phyloP scores from a whole-genome alignment of 2,888 invertebrate species.

The Drosophila koepferae region DNA sequence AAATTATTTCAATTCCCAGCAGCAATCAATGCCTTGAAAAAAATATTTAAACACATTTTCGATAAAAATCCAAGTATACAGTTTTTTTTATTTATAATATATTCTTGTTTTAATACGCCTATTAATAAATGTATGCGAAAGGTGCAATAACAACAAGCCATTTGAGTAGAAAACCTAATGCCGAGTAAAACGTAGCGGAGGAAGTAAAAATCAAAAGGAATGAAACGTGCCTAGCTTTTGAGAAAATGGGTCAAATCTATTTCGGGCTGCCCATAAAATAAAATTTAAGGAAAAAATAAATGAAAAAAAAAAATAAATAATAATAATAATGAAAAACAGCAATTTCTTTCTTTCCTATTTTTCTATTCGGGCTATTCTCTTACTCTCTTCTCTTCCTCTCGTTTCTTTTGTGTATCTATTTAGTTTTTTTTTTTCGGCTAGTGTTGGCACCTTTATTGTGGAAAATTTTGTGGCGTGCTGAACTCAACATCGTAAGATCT shows the following conservation, averaged over 20 bases:
- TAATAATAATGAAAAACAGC: constrained; percentile 55
- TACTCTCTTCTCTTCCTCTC: not conserved
- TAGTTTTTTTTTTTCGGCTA: constrained; percentile 30
- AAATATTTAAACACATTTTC: not conserved
- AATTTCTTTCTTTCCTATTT: constrained; percentile 48
- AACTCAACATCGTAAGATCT: constrained; percentile 37
- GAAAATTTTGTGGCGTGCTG: constrained; percentile 66
- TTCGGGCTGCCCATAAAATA: constrained; percentile 53
- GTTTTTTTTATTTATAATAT: constrained; percentile 35
- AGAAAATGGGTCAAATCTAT: constrained; percentile 77
- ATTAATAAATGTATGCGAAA: constrained; percentile 47
- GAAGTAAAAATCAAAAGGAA: constrained; percentile 37
- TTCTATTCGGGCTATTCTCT: constrained; percentile 10
- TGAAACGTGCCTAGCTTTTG: constrained; percentile 55
- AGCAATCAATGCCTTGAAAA: not conserved
- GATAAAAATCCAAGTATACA: not conserved
- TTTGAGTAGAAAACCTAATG: not conserved
- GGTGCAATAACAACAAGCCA: not conserved
- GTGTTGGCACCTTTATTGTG: constrained; percentile 58
- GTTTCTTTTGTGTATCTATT: constrained; percentile 28
- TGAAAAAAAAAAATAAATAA: constrained; percentile 24
- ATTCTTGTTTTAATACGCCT: constrained; percentile 41
- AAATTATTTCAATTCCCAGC: not conserved
- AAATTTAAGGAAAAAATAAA: constrained; percentile 21
- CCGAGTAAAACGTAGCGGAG: constrained; percentile 15